A percentile compares a stretch with the other conserved stretches of the same genome.
phyloP scores from a whole-genome alignment of 2,888 invertebrate genomes.

The Pollenia amentaria region DNA sequence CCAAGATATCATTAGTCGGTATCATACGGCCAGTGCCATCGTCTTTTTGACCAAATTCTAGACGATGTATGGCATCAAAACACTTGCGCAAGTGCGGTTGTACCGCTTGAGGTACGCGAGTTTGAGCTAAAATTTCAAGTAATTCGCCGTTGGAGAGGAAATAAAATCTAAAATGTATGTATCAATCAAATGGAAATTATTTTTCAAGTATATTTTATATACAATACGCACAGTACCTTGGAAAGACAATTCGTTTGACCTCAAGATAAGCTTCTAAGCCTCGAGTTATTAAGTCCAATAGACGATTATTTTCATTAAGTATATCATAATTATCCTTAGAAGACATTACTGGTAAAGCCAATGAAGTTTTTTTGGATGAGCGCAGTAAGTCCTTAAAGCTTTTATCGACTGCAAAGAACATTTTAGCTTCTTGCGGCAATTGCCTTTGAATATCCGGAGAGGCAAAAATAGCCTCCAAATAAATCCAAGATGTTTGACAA shows the following conservation, averaged over 20 bases:
- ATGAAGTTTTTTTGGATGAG: conserved; percentile 90
- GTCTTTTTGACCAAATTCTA: conserved; percentile 90
- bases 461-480: conserved; percentile 96
- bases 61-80: conserved; percentile 92
- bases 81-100: conserved; percentile 96
- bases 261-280: conserved; percentile 95
- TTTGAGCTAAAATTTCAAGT: conserved; percentile 95
- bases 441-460: conserved; percentile 97
- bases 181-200: not conserved
- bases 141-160: conserved; percentile 96
- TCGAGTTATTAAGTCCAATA: conserved; percentile 95
- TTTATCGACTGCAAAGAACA: conserved; percentile 94
- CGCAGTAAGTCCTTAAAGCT: conserved; percentile 96
- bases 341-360: conserved; percentile 92
- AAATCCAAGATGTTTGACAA: conserved; percentile 97
- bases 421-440: conserved; percentile 94
- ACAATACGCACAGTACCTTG: conserved; percentile 85
- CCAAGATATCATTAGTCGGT: conserved; percentile 92
- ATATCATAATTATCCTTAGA: conserved; percentile 89
- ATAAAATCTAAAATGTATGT: conserved; percentile 87
- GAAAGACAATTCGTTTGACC: conserved; percentile 94
- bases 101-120: conserved; percentile 94
- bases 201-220: not conserved
- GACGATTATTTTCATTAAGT: conserved; percentile 89
- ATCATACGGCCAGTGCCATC: conserved; percentile 86